Evolutionary conservation across 2,113 vertebrate genomes (phyloP), one percentile per base, ranked within the genome.

Genomic region (Myotis brandtii): DNA sequence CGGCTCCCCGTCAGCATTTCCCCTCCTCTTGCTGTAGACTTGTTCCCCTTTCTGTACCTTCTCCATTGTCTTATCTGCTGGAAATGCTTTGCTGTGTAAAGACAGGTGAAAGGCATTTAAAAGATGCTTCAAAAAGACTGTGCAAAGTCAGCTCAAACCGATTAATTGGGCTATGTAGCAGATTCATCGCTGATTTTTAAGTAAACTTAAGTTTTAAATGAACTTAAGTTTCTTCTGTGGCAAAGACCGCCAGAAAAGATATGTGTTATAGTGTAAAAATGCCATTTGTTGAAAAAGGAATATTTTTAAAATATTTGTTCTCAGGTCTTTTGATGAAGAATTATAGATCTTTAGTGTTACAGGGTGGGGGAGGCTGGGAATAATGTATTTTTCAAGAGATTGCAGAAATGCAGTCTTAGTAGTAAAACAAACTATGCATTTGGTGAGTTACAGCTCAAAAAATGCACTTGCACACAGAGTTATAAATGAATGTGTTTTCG

Each of bases 151-250:
- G 64, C 84, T 94, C 37, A 94, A 62, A 14, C 66, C 27, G 12
- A 6, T 76, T n/a, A 37, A 76, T n/a, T 94, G n/a, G 23, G 10
- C 0, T 62, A 0, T 30, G 14, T 69, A 32, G 86, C 25, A 95
- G 27, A 80, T 25, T 46, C 32, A n/a, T 14, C 50, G 18, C 11
- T 46, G 20, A 48, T 84, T 59, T 94, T 70, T 25, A 80, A 89
- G 32, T 91, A 52, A 86, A 69, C 14, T 88, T 86, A 52, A 30
- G n/a, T 88, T 86, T 89, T 92, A 82, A 46, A 54, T 92, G 30
- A 73, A 56, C 43, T 92, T 64, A 50, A 8, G 9, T 75, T 94
- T 84, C n/a, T 87, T 89, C 96, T 93, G 27, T 43, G 40, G 56
- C 54, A 96, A 56, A 91, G 21, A 81, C 20, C 40, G 73, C 32